Percentiles rank a stretch among this genome's conserved stretches.
phyloP scores from a whole-genome alignment of 2,888 invertebrate genomes.

The Agonopterix alstromeriana region DNA sequence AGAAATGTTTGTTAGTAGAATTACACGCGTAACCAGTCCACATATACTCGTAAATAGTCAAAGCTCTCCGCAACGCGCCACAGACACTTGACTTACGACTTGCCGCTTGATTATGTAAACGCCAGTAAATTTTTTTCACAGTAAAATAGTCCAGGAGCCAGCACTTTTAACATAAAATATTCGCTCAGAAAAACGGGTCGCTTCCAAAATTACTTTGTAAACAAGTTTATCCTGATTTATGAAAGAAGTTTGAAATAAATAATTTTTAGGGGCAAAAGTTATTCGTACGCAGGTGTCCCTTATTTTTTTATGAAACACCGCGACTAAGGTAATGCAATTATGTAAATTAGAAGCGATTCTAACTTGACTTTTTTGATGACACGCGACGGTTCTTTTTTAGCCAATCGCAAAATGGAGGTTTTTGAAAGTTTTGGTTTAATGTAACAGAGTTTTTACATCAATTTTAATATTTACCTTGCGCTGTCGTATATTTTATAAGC shows the following conservation, averaged over 20 bases:
- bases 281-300: constrained; percentile 62
- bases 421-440: constrained; percentile 1
- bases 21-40: no score
- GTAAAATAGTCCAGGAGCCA: not conserved
- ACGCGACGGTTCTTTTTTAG: constrained; percentile 16
- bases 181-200: constrained; percentile 35
- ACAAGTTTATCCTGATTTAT: constrained; percentile 73
- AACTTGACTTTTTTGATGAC: constrained; percentile 22
- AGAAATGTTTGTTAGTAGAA: no score
- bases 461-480: not conserved
- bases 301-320: constrained; percentile 58
- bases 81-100: no score
- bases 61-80: no score
- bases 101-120: no score
- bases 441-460: constrained; percentile 2
- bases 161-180: constrained; percentile 23
- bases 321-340: constrained; percentile 56
- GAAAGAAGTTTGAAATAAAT: constrained; percentile 69
- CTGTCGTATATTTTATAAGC: no score
- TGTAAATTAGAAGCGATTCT: constrained; percentile 52
- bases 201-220: constrained; percentile 66
- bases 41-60: no score
- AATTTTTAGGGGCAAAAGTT: constrained; percentile 71
- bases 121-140: not conserved
- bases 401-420: constrained; percentile 6